Percentiles rank a stretch among this genome's conserved stretches.
Conservation (phyloP, 2,113 vertebrate genomes). For the Bettongia penicillata region DNA sequence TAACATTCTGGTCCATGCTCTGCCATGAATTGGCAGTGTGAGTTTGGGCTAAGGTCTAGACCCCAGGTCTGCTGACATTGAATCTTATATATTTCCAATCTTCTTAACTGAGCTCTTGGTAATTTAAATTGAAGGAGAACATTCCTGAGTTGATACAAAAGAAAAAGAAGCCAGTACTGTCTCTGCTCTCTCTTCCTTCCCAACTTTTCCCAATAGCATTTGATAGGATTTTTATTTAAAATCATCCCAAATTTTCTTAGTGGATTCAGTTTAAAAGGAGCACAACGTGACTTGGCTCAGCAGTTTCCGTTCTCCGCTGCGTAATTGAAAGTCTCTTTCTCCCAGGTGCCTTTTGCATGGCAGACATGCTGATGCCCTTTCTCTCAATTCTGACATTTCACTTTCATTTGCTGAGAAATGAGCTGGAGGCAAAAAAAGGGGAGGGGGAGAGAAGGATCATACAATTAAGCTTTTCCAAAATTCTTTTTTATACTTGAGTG, state of each 20-base stretch:
- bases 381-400: conserved; percentile 55
- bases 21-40: background rate
- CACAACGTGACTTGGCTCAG: background rate
- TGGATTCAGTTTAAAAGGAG: conserved; percentile 50
- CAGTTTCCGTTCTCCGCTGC: background rate
- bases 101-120: background rate
- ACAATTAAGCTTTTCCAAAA: conserved; percentile 51
- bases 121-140: background rate
- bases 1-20: background rate
- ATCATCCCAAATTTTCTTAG: conserved; percentile 42
- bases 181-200: background rate
- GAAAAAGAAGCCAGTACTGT: background rate
- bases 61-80: background rate
- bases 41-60: background rate
- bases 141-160: background rate
- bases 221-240: conserved; percentile 51
- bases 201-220: background rate
- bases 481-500: conserved; percentile 48
- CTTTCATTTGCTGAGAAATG: conserved; percentile 59
- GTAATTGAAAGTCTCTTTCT: conserved; percentile 50
- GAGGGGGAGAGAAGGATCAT: background rate
- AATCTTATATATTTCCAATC: background rate
- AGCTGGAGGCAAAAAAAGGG: conserved; percentile 35
- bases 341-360: conserved; percentile 46
- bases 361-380: conserved; percentile 27